These are phyloP conservation scores for Tetragnatha montana DNA, from an alignment of 2,888 invertebrate species.

Conservation along the genomic window DNA sequence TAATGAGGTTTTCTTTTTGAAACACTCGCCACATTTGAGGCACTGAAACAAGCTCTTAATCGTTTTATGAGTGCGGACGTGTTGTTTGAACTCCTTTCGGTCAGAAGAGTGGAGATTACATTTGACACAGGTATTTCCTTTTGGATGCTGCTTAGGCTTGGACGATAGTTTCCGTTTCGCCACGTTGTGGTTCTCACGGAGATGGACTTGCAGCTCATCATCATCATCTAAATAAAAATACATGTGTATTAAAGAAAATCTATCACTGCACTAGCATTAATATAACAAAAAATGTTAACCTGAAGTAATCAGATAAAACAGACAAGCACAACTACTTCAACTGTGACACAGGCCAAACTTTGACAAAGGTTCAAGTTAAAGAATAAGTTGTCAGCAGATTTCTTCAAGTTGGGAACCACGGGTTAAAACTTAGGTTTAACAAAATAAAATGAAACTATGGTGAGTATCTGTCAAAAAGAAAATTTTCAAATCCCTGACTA, in stretches of 20 bases:
- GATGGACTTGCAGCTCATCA: slow-evolving; percentile 42
- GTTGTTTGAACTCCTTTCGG: slow-evolving; percentile 74
- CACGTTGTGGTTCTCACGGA: slow-evolving; percentile 32
- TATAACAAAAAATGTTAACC: no score
- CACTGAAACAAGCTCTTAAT: slow-evolving; percentile 79
- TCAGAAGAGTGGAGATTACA: slow-evolving; percentile 74
- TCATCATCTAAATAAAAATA: slow-evolving; percentile 27
- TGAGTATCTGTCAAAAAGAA: no score
- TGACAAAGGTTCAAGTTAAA: background rate
- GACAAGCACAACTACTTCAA: background rate
- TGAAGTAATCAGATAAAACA: background rate
- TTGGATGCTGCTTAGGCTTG: slow-evolving; percentile 60
- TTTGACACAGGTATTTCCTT: slow-evolving; percentile 74
- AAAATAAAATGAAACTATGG: no score
- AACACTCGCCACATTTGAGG: slow-evolving; percentile 87
- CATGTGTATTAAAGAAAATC: background rate
- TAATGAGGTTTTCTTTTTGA: slow-evolving; percentile 84
- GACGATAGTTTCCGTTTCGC: background rate
- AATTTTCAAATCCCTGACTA: no score
- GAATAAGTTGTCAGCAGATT: no score
- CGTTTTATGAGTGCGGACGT: slow-evolving; percentile 75
- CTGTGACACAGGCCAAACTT: background rate
- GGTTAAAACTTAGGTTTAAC: no score
- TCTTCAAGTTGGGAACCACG: no score
- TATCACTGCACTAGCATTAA: no score